A percentile compares a stretch with the other conserved stretches of the same genome.
Conservation (phyloP, 2,888 invertebrate species). For the Malthinus seriepunctatus region DNA sequence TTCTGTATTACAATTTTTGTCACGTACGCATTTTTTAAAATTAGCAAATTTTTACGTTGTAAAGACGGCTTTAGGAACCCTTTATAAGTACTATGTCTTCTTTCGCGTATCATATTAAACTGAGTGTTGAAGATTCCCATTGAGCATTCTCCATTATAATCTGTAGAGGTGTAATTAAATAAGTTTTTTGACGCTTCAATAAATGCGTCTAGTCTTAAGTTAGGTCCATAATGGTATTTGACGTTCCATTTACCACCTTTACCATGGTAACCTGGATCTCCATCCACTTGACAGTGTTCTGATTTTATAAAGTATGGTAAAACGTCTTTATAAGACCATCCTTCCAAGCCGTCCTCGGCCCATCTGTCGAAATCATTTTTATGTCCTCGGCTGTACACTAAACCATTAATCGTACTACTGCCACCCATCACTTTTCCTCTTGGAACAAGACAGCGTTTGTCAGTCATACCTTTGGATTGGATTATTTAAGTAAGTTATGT, state of each 20-base stretch:
- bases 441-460: conserved; percentile 26
- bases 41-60: conserved; percentile 60
- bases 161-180: conserved; percentile 59
- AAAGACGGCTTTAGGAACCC: conserved; percentile 62
- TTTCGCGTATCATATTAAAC: conserved; percentile 63
- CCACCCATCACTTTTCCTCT: conserved; percentile 35
- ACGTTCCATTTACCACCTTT: conserved; percentile 68
- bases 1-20: conserved; percentile 61
- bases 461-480: conserved; percentile 29
- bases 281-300: conserved; percentile 47
- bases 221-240: conserved; percentile 63
- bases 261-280: conserved; percentile 68
- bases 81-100: conserved; percentile 62
- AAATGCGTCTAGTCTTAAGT: conserved; percentile 64
- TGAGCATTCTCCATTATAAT: conserved; percentile 65
- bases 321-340: conserved; percentile 54
- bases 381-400: conserved; percentile 34
- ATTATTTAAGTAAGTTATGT: background rate
- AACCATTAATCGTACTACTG: conserved; percentile 32
- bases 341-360: conserved; percentile 34
- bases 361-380: conserved; percentile 32
- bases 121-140: conserved; percentile 67
- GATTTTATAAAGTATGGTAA: conserved; percentile 46
- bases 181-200: conserved; percentile 63
- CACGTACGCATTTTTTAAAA: conserved; percentile 59